Evolutionary conservation across 2,113 vertebrate species (phyloP).

Genomic region (Genyomyrus donnyi): DNA sequence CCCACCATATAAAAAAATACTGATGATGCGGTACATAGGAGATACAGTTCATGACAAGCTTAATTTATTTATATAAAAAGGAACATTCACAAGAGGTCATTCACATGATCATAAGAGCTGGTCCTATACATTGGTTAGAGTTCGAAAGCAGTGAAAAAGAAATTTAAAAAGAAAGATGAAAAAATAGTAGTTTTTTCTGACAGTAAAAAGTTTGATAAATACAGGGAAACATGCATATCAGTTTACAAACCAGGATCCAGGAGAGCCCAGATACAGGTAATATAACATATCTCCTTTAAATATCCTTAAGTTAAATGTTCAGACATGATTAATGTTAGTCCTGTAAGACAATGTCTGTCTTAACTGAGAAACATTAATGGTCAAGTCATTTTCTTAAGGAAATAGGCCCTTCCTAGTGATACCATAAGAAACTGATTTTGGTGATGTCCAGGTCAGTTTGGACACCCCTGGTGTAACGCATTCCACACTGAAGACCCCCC

Average conservation of each 20-base stretch:
- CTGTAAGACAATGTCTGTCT: not conserved
- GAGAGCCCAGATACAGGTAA: not conserved
- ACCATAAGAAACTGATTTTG: not conserved
- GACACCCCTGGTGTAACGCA: not conserved
- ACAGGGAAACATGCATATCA: not conserved
- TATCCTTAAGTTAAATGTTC: not conserved
- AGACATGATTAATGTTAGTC: not conserved
- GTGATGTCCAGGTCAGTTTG: not conserved
- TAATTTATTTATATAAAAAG: constrained; percentile 19
- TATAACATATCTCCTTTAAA: not conserved
- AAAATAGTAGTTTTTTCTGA: not conserved
- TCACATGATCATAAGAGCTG: constrained; percentile 9
- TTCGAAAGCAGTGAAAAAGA: not conserved
- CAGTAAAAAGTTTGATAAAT: not conserved
- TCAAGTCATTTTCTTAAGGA: not conserved
- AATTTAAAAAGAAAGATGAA: not conserved
- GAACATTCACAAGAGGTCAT: constrained; percentile 15
- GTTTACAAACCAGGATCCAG: not conserved
- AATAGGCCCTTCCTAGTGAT: not conserved
- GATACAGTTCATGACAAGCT: not conserved
- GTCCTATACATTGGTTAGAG: not conserved
- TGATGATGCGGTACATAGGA: not conserved
- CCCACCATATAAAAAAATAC: not conserved
- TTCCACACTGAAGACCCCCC: not conserved
- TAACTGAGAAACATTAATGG: not conserved